These are phyloP conservation scores for Macrobrachium nipponense DNA, from an alignment of 1,140 invertebrate genomes.

Conservation along the genomic window DNA sequence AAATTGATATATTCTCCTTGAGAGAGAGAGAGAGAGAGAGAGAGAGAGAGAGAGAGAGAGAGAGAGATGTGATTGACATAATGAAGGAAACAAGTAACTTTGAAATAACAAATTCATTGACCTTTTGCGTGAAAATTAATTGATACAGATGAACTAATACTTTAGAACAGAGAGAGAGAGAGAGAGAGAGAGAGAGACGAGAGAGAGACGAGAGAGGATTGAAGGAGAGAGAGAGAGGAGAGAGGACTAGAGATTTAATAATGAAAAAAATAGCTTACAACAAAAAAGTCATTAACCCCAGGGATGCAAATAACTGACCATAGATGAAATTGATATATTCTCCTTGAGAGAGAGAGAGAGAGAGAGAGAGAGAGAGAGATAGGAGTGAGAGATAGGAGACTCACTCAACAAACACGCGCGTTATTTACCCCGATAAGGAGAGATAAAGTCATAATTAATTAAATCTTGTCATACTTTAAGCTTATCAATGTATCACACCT, in stretches of 20 bases:
- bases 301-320: too few species aligned
- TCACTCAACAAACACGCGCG: neutral
- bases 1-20: too few species aligned
- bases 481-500: constrained; percentile 18
- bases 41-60: constrained; percentile 12
- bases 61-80: neutral
- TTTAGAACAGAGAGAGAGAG: constrained; percentile 2
- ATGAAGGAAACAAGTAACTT: neutral
- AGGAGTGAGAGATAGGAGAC: neutral
- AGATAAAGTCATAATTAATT: constrained; percentile 26
- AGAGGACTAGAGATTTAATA: too few species aligned
- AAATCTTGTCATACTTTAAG: constrained; percentile 15
- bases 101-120: neutral
- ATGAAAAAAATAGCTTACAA: too few species aligned
- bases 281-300: too few species aligned
- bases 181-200: constrained; percentile 42
- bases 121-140: neutral
- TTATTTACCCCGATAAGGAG: constrained; percentile 9
- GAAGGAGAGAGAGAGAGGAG: too few species aligned
- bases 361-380: constrained; percentile 17
- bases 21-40: neutral
- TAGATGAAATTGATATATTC: too few species aligned
- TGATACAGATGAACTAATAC: constrained; percentile 3
- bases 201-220: constrained; percentile 26
- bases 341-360: too few species aligned